Conservation (phyloP, 2,113 vertebrate genomes). For the Dasyurus viverrinus region DNA sequence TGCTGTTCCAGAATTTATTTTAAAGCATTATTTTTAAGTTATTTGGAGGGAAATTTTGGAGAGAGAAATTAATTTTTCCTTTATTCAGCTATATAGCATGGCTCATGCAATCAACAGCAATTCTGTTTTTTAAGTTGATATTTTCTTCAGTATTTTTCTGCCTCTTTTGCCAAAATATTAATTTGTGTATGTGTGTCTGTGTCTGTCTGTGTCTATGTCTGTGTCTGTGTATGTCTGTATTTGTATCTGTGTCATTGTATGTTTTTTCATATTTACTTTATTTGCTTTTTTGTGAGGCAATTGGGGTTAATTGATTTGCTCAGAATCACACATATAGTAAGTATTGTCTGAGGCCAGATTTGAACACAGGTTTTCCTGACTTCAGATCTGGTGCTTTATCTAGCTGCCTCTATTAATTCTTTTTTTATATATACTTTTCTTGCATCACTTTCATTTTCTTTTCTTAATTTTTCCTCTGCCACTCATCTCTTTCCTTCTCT, state of each 20-base stretch:
- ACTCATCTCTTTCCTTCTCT: not conserved
- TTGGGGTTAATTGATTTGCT: too few species aligned
- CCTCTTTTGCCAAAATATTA: not conserved
- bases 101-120: not conserved
- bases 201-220: too few species aligned
- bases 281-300: too few species aligned
- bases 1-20: not conserved
- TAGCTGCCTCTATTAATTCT: not conserved
- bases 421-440: not conserved
- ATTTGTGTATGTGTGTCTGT: not conserved
- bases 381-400: too few species aligned
- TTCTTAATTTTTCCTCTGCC: not conserved
- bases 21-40: not conserved
- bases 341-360: too few species aligned
- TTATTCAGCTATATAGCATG: not conserved
- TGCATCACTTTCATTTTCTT: not conserved
- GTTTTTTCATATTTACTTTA: too few species aligned
- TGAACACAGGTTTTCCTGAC: too few species aligned
- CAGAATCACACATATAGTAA: too few species aligned
- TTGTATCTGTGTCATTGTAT: too few species aligned
- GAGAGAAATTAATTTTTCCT: not conserved
- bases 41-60: not conserved
- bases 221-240: too few species aligned
- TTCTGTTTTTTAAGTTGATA: not conserved
- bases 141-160: not conserved